These are phyloP conservation scores for Aricia agestis DNA, from an alignment of 1,140 invertebrate genomes.

Conservation along the genomic window DNA sequence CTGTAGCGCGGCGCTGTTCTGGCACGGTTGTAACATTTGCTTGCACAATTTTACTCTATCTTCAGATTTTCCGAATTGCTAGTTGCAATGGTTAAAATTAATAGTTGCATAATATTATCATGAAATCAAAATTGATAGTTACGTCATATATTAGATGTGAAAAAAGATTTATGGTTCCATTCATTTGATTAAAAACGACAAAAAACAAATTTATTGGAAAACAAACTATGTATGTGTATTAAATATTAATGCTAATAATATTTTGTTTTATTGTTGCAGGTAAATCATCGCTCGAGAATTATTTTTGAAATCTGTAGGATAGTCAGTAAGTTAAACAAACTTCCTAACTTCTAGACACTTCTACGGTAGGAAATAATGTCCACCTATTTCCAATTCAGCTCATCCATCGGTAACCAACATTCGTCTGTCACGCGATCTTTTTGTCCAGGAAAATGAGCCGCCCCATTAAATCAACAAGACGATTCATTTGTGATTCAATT, in stretches of 20 bases:
- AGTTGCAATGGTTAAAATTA: not conserved
- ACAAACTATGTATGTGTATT: no score
- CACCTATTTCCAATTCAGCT: no score
- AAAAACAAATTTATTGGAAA: no score
- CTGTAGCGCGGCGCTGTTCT: conserved; percentile 26
- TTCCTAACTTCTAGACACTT: not conserved
- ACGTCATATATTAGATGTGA: no score
- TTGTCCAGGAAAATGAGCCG: not conserved
- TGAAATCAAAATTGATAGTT: no score
- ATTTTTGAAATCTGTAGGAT: not conserved
- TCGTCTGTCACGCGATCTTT: not conserved
- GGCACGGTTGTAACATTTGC: not conserved
- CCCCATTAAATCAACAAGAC: no score
- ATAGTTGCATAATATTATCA: not conserved
- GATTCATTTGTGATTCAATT: no score
- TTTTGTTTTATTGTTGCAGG: conserved; percentile 24
- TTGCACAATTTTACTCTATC: not conserved
- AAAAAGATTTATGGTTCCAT: no score
- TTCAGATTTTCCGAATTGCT: not conserved
- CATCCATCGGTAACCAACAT: no score
- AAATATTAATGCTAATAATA: no score
- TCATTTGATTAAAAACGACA: no score
- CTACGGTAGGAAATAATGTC: no score
- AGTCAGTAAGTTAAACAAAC: not conserved
- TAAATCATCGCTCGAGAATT: conserved; percentile 1